Conservation (phyloP, 37 sponge, comb jelly and placozoan species). For the Cliona cf. orientalis region DNA sequence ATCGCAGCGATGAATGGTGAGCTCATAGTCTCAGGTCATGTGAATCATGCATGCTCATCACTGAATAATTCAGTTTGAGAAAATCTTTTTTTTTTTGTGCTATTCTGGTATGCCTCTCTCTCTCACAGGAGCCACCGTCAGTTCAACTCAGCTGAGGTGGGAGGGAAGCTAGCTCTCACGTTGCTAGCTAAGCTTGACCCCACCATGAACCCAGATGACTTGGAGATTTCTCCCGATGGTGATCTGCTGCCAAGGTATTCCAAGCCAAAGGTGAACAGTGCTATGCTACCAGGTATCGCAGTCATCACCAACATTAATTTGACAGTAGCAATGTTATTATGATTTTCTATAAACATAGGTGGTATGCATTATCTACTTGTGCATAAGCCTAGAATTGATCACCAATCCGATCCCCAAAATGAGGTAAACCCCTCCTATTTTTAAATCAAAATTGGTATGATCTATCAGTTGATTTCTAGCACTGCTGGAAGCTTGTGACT, state of each 20-base stretch:
- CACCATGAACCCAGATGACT: neutral
- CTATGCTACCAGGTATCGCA: constrained; percentile 40
- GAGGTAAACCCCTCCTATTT: too few relatives aligned
- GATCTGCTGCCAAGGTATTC: constrained; percentile 24
- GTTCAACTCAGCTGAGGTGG: constrained; percentile 80
- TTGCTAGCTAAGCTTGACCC: constrained; percentile 56
- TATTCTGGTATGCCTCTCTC: too few relatives aligned
- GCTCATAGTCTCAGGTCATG: neutral
- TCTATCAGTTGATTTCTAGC: neutral
- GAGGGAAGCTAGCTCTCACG: constrained; percentile 58
- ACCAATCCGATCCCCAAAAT: neutral
- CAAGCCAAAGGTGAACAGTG: constrained; percentile 19
- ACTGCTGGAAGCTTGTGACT: constrained; percentile 37
- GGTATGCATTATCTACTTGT: constrained; percentile 68
- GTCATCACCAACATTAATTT: neutral
- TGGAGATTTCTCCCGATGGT: neutral
- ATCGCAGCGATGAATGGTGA: constrained; percentile 81
- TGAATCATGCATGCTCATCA: neutral
- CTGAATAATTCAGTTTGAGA: neutral
- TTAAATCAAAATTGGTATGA: neutral
- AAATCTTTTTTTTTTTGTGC: neutral
- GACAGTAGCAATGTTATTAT: neutral
- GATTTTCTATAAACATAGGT: constrained; percentile 18
- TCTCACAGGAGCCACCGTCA: constrained; percentile 68
- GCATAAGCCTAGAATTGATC: constrained; percentile 48